Percentiles rank a stretch among this genome's conserved stretches.
phyloP scores from a whole-genome alignment of 2,888 invertebrate genomes.

The Drosophila imparisetae region DNA sequence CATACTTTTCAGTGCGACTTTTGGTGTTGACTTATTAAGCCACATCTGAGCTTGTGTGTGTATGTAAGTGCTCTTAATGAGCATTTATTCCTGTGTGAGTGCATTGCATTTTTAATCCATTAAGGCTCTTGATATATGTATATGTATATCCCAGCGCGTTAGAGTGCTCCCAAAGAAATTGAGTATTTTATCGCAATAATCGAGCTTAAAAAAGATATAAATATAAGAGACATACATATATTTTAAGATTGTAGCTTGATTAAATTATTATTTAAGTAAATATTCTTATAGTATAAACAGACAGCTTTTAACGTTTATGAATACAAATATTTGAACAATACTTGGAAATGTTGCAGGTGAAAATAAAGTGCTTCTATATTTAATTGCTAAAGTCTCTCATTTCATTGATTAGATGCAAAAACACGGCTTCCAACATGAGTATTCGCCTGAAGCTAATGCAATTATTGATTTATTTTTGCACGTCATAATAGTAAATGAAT shows the following conservation, averaged over 20 bases:
- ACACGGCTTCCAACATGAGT: neutral
- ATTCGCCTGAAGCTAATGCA: neutral
- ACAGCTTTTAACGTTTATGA: neutral
- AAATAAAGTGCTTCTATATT: neutral
- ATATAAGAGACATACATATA: neutral
- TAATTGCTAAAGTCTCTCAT: neutral
- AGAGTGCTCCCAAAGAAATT: constrained; percentile 5
- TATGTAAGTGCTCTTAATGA: constrained; percentile 16
- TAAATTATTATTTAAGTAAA: neutral
- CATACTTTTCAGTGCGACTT: constrained; percentile 37
- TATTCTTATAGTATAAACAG: neutral
- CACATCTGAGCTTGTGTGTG: constrained; percentile 12
- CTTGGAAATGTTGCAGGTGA: neutral
- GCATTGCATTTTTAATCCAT: constrained; percentile 56
- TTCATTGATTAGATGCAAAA: neutral
- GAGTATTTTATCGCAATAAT: neutral
- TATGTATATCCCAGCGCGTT: constrained; percentile 22
- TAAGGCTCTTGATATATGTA: constrained; percentile 39
- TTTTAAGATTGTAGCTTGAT: neutral
- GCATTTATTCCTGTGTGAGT: constrained; percentile 14
- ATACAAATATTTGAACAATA: neutral
- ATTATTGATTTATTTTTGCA: neutral
- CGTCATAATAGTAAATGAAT: neutral
- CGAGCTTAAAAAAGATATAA: neutral
- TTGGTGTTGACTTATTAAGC: constrained; percentile 45